These are phyloP conservation scores for Rhagium mordax DNA, from an alignment of 2,888 invertebrate genomes.

Conservation along the genomic window DNA sequence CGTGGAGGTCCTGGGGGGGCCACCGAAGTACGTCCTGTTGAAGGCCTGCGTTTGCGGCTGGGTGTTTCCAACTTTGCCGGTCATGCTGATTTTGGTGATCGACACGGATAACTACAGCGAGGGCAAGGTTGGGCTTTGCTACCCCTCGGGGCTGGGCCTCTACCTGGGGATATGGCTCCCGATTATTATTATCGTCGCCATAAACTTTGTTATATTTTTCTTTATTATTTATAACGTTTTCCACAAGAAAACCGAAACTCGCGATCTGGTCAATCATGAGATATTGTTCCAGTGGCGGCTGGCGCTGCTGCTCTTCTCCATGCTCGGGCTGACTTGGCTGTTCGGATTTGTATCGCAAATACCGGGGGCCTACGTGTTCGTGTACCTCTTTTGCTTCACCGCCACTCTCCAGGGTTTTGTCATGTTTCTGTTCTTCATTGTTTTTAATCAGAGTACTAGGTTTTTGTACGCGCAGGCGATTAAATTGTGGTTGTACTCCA, in stretches of 20 bases:
- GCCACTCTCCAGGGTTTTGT: conserved; percentile 75
- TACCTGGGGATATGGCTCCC: conserved; percentile 75
- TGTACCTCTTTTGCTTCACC: conserved; percentile 73
- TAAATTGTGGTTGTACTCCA: conserved; percentile 54
- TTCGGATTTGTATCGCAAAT: conserved; percentile 73
- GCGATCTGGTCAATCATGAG: conserved; percentile 55
- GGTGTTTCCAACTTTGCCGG: conserved; percentile 74
- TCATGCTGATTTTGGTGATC: conserved; percentile 71
- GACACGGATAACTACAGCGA: conserved; percentile 71
- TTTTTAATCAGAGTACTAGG: conserved; percentile 75
- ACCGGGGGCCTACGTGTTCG: conserved; percentile 57
- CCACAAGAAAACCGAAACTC: conserved; percentile 64
- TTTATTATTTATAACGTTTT: conserved; percentile 73
- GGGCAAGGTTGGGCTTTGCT: conserved; percentile 69
- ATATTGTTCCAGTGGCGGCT: conserved; percentile 73
- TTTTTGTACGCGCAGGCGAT: conserved; percentile 67
- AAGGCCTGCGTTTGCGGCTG: conserved; percentile 78
- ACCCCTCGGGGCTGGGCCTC: conserved; percentile 73
- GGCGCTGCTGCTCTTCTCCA: conserved; percentile 75
- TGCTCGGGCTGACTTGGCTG: conserved; percentile 76
- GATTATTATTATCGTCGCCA: conserved; percentile 71
- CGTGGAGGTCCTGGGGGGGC: conserved; percentile 77
- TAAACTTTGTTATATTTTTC: conserved; percentile 75
- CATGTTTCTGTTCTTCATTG: conserved; percentile 75
- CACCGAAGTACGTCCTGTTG: conserved; percentile 68